Evolutionary conservation across 2,797 vertebrate species (phyloP), one percentile per base, ranked within the genome.

Genomic region (Phoeniculus purpureus): DNA sequence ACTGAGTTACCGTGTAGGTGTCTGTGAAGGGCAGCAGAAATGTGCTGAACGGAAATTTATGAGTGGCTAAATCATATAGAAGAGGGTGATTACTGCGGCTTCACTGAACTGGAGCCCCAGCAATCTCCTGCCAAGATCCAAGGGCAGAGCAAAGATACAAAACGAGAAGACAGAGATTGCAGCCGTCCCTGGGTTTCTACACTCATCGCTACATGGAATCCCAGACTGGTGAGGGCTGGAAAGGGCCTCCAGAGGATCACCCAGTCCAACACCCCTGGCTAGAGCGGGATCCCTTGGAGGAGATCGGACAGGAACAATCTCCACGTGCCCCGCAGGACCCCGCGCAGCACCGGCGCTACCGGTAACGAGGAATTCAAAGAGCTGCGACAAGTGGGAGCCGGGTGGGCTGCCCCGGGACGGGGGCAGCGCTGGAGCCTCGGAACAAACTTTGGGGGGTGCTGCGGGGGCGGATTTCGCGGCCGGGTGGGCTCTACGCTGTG

Each of bases 1-100:
- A 6, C 15, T 2, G 20, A 2, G 50, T 2, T 7, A 8, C 10
- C 6, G 12, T 0, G 9, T 1, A 1, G 3, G 43, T 2, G 51
- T 3, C 48, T 22, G 90, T 67, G 2, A 32, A 74, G 78, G 71
- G 29, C 47, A 5, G 54, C 78, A 54, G 56, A 9, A 51, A 43
- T 25, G 3, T 0, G 5, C 50, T 0, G 34, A 54, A 74, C 7
- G 6, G 5, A 21, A 20, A 77, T 48, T 20, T 80, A 55, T 66
- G 23, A 23, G 87, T 10, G 12, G 48, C 79, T 55, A 81, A 62
- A 71, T 75, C 51, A 11, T 5, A 9, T 3, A 18, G 59, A 27
- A 47, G 81, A 22, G 12, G 34, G 43, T 3, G 52, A 59, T 43
- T 7, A 13, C 86, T 9, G 89, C 84, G 8, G 78, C 81, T 55